Evolutionary conservation across 1,140 invertebrate species (phyloP), one percentile per base, ranked within the genome.

Genomic region (Brachionus angularis): DNA sequence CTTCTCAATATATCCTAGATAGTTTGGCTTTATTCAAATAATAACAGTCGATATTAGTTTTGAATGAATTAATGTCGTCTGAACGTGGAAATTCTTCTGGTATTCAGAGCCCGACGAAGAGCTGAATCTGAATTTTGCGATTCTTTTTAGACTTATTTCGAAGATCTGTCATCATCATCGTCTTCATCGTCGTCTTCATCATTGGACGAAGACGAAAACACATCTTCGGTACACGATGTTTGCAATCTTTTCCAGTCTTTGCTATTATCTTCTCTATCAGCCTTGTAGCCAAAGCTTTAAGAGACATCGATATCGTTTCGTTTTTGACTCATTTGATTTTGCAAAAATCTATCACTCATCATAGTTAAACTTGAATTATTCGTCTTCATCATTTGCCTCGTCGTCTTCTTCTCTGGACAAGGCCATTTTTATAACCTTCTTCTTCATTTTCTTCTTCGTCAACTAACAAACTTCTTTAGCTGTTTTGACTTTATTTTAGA

Each of bases 1-100:
- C 82, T 82, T 87, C 82, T 96, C 93, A 78, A 97, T 84, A 83
- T 95, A 90, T 87, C 75, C 94, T 87, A 27, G 92, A 95, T 5
- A 98, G 79, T 71, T 93, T 84, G 58, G 96, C 87, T 81, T 89
- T 89, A 78, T 89, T 89, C 7, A 97, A 81, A 75, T 97, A 91
- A 74, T 91, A 78, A 87, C 86, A 5, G 84, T 87, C 58, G 84
- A 84, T 1, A 92, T 87, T 75, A 85, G 88, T 27, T 29, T 27
- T 49, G 72, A 3, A 71, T 64, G 23, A 27, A 55, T 29, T 74
- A 46, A 36, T 4, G 62, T 73, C 58, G 36, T 50, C 7, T n/a
- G n/a, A n/a, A n/a, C n/a, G n/a, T n/a, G n/a, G n/a, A n/a, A n/a
- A n/a, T n/a, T n/a, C n/a, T n/a, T n/a, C n/a, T n/a, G n/a, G n/a